Conservation (phyloP, 2,888 invertebrate genomes). For the Orthosia gracilis region DNA sequence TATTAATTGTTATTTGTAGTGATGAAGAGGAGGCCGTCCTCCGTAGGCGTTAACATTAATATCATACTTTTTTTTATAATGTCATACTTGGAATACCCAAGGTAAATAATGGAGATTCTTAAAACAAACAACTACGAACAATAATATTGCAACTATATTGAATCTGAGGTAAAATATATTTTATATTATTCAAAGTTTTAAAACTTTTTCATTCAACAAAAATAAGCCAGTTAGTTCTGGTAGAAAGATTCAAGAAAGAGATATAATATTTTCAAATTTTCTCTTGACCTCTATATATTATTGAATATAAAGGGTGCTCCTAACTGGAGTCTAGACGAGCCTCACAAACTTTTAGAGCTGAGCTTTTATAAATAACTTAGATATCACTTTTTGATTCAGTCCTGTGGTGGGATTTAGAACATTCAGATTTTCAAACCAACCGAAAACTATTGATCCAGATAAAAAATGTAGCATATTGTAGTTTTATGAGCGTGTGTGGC, state of each 20-base stretch:
- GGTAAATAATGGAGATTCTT: slow-evolving; percentile 2
- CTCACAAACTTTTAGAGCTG: slow-evolving; percentile 53
- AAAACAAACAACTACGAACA: slow-evolving; percentile 5
- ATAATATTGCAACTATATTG: slow-evolving; percentile 24
- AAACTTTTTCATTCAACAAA: slow-evolving; percentile 22
- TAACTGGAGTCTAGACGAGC: slow-evolving; percentile 59
- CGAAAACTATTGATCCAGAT: slow-evolving; percentile 1
- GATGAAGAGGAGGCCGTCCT: neutral
- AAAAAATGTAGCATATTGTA: slow-evolving; percentile 14
- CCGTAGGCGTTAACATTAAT: slow-evolving; percentile 12
- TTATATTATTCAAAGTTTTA: slow-evolving; percentile 7
- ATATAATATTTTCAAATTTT: slow-evolving; percentile 30
- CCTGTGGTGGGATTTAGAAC: slow-evolving; percentile 9
- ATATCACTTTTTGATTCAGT: slow-evolving; percentile 40
- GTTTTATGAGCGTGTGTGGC: neutral
- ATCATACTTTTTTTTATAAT: too few relatives aligned
- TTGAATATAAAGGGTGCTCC: slow-evolving; percentile 50
- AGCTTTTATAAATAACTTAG: slow-evolving; percentile 55
- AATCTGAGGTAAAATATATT: slow-evolving; percentile 25
- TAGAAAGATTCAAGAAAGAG: slow-evolving; percentile 19
- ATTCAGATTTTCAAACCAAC: slow-evolving; percentile 9
- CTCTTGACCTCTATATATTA: slow-evolving; percentile 56
- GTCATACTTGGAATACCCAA: slow-evolving; percentile 17
- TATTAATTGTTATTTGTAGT: neutral
- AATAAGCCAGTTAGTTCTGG: slow-evolving; percentile 34